A percentile compares a stretch with the other conserved stretches of the same genome.
phyloP scores from a whole-genome alignment of 2,888 invertebrate genomes.

The Tachina grossa region DNA sequence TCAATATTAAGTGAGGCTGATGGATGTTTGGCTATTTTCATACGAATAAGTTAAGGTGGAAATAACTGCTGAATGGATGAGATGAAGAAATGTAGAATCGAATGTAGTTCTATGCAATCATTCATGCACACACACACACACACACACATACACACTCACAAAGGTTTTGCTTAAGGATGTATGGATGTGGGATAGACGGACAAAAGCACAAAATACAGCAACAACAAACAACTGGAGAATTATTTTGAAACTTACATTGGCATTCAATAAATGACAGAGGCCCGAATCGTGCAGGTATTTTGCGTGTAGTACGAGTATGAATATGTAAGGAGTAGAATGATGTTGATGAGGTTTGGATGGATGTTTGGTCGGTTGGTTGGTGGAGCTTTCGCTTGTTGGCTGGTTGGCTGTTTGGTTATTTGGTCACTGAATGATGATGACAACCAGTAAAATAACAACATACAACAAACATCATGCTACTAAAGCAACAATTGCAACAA shows the following conservation, averaged over 20 bases:
- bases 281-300: conserved; percentile 82
- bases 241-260: conserved; percentile 81
- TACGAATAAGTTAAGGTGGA: conserved; percentile 64
- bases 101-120: conserved; percentile 38
- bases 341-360: conserved; percentile 52
- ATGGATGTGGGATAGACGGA: conserved; percentile 27
- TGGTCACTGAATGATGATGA: conserved; percentile 70
- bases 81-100: conserved; percentile 37
- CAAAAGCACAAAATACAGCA: conserved; percentile 50
- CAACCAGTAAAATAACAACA: conserved; percentile 67
- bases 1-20: conserved; percentile 82
- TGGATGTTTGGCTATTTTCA: conserved; percentile 75
- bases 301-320: conserved; percentile 78
- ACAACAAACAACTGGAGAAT: conserved; percentile 73
- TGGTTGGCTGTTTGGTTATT: conserved; percentile 41
- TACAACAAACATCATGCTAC: conserved; percentile 57
- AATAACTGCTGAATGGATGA: conserved; percentile 63
- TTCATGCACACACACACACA: conserved; percentile 1
- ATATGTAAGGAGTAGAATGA: conserved; percentile 63
- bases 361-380: conserved; percentile 33
- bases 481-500: conserved; percentile 55
- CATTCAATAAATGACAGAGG: conserved; percentile 82
- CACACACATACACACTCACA: conserved; percentile 17
- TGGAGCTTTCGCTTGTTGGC: conserved; percentile 23
- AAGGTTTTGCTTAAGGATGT: conserved; percentile 41